Base-by-base conservation (phyloP, 2,888 invertebrate genomes). In the Catocala nupta region DNA sequence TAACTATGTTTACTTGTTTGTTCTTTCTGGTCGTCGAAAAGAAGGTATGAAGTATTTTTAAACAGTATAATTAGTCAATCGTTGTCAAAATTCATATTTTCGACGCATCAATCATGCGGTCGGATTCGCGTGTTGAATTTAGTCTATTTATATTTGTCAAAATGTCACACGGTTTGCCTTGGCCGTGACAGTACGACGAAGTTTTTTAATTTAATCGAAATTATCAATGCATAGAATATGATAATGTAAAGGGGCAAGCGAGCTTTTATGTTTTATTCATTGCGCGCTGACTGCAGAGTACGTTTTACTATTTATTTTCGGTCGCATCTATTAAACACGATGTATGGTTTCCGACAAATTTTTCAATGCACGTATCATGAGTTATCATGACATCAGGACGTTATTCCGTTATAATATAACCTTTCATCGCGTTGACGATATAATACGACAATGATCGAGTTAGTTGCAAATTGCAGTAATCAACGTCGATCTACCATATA, bases 381-480 rank as follows among this genome's bases (percentile, higher is more conserved):
- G 25, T 25, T 25, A 25, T 25, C 25, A 3, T 25, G 25, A 25
- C 25, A 25, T 25, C 25, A 3, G 25, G 4, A 3, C 25, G 25
- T 25, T 25, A 25, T 25, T 25, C 25, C 25, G 25, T 25, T 25
- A 25, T 25, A 25, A 3, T 25, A 25, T 25, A 25, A 25, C 25
- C 16, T 16, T 1, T 16, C 16, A 16, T 16, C 16, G 16, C 25
- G 25, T 25, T 25, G 13, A 13, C 47, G 48, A 12, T 45, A 45
- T 45, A 12, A 45, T 45, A 6, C 13, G 45, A 45, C 13, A 3
- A 13, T 45, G 0, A 45, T 12, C 45, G 42, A 58, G 64, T 44
- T 61, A 55, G 64, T 11, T 36, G 54, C 50, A 68, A 73, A 70
- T 70, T 68, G 51, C 11, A 52, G 56, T 65, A 63, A 63, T 70